Evolutionary conservation across 2,797 vertebrate genomes (phyloP), one percentile per base, ranked within the genome.

Genomic region (Dipus sagitta): DNA sequence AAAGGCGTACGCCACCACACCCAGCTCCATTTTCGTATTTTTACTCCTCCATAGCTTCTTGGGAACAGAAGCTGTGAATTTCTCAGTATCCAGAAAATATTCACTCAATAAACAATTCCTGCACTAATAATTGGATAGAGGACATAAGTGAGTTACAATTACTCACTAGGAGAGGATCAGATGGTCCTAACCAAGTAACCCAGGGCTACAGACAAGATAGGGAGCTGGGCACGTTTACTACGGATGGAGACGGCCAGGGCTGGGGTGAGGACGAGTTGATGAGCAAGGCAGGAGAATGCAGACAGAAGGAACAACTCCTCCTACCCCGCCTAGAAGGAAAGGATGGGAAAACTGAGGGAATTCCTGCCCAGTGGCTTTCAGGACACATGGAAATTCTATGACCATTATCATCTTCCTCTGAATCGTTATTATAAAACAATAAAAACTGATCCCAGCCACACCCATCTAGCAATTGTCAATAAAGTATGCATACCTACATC

Each of bases 221-320:
- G 74, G 80, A 1, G 26, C 11, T 77, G 64, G 62, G 21, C 21
- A 32, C 52, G 78, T 38, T 38, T 3, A 38, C 38, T 6, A 38
- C 38, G 38, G 38, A 6, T 38, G 38, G 38, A 38, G 38, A 6
- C 6, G 38, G 38, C 14, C 72, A 58, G 62, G 0, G 1, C 38
- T n/a, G 3, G 34, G 65, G 0, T 0, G 32, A 13, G 34, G 13
- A 38, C 0, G 58, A 79, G 71, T 14, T 23, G 23, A 4, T 1
- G 62, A 24, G 32, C 6, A 34, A 67, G 21, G 11, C 0, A 0
- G 83, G 52, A 58, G 30, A 26, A 6, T 24, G 65, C 24, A n/a
- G 23, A 65, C 62, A 23, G 42, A 21, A 30, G 81, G 67, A 67
- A 54, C 20, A 21, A 15, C 8, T 21, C 68, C 34, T 64, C 80